phyloP scores from a whole-genome alignment of 2,797 vertebrate genomes.

The Hoplostethus mediterraneus region DNA sequence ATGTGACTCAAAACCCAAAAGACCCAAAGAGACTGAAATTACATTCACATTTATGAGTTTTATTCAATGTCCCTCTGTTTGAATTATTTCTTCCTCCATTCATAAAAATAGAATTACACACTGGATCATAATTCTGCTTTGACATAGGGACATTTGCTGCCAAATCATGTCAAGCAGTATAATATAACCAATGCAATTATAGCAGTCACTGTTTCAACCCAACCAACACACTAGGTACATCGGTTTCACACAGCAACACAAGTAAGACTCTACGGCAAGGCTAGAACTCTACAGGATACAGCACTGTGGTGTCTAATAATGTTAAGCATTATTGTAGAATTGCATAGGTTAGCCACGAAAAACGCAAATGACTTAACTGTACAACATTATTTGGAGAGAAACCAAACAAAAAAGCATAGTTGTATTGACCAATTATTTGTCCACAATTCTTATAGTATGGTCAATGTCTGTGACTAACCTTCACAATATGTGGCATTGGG shows the following conservation, averaged over 20 bases:
- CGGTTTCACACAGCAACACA: slow-evolving; percentile 72
- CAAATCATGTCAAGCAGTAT: slow-evolving; percentile 50
- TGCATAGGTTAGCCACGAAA: slow-evolving; percentile 83
- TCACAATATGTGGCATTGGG: slow-evolving; percentile 13
- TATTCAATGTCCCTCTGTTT: slow-evolving; percentile 72
- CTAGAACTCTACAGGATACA: slow-evolving; percentile 68
- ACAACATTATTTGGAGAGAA: slow-evolving; percentile 37
- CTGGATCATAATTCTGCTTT: slow-evolving; percentile 61
- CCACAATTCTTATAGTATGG: slow-evolving; percentile 19
- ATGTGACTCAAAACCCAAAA: slow-evolving; percentile 29
- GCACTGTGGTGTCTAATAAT: slow-evolving; percentile 62
- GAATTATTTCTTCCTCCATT: slow-evolving; percentile 47
- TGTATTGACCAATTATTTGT: slow-evolving; percentile 17
- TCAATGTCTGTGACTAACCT: slow-evolving; percentile 24
- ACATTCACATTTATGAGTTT: slow-evolving; percentile 78
- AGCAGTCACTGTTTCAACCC: slow-evolving; percentile 43
- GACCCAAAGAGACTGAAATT: slow-evolving; percentile 45
- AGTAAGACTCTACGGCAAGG: slow-evolving; percentile 71
- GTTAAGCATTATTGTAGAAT: slow-evolving; percentile 64
- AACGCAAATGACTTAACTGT: slow-evolving; percentile 65
- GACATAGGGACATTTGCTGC: slow-evolving; percentile 52
- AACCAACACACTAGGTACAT: slow-evolving; percentile 67
- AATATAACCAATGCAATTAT: slow-evolving; percentile 53
- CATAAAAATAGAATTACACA: slow-evolving; percentile 81
- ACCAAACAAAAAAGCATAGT: slow-evolving; percentile 19